A percentile compares a stretch with the other conserved stretches of the same genome.
These are phyloP conservation scores for Armadillidium nasatum DNA, from an alignment of 1,140 invertebrate species.

Conservation along the genomic window DNA sequence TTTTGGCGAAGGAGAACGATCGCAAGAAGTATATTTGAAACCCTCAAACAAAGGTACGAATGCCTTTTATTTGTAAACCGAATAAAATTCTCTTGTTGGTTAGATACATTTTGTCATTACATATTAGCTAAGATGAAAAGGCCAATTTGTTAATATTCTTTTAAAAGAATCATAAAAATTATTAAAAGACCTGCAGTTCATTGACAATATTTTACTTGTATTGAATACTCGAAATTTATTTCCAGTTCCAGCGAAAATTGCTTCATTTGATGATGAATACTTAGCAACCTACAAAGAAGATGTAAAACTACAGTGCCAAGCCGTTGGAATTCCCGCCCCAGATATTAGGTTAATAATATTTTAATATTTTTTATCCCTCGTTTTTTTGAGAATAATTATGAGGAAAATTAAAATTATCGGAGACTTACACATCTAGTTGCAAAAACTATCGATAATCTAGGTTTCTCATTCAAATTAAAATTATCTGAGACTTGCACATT, in stretches of 20 bases:
- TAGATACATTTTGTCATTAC: too few species aligned
- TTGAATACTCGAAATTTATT: conserved; percentile 27
- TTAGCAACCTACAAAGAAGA: conserved; percentile 85
- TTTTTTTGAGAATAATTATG: too few species aligned
- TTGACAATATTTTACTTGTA: too few species aligned
- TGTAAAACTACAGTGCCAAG: conserved; percentile 81
- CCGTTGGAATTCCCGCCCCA: conserved; percentile 81
- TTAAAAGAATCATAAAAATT: too few species aligned
- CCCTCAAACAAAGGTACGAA: conserved; percentile 69
- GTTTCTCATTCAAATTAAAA: too few species aligned
- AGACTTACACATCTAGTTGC: too few species aligned
- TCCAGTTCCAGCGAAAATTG: conserved; percentile 83
- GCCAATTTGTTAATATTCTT: too few species aligned
- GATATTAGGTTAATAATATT: conserved; percentile 56
- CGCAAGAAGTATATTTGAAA: conserved; percentile 74
- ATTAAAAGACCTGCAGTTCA: too few species aligned
- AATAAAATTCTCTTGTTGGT: background rate
- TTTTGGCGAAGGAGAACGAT: conserved; percentile 85
- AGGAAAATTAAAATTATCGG: too few species aligned
- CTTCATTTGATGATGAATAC: conserved; percentile 84
- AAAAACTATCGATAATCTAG: too few species aligned
- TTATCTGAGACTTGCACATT: too few species aligned
- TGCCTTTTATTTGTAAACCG: background rate
- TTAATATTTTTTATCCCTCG: background rate
- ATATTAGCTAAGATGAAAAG: too few species aligned